phyloP scores from a whole-genome alignment of 2,888 invertebrate species.

The Oscheius sp. region DNA sequence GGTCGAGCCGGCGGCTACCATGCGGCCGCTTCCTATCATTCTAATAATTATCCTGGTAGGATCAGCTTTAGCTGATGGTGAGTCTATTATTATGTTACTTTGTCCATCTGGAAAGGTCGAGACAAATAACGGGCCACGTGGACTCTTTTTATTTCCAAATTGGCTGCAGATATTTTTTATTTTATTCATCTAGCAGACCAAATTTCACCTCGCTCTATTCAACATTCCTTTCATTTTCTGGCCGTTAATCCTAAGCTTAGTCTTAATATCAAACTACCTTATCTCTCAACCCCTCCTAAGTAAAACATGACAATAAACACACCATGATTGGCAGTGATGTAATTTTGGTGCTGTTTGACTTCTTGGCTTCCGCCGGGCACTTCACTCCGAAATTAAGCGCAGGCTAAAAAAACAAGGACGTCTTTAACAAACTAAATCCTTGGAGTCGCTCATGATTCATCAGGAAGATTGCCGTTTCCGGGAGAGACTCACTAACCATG shows the following conservation, averaged over 20 bases:
- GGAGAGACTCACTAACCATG: background rate
- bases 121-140: too few species aligned
- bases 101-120: too few species aligned
- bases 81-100: background rate
- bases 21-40: conserved; percentile 25
- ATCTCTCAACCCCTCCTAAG: conserved; percentile 4
- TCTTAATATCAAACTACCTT: conserved; percentile 9
- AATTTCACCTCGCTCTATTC: background rate
- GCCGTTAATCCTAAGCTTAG: conserved; percentile 5
- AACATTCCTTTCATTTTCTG: conserved; percentile 21
- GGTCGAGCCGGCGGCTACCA: conserved; percentile 31
- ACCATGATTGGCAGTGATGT: too few species aligned
- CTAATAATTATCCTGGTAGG: conserved; percentile 23
- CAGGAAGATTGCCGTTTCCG: background rate
- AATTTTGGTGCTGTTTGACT: conserved; percentile 25
- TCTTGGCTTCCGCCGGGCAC: conserved; percentile 26
- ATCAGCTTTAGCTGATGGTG: conserved; percentile 7
- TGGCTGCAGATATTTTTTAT: background rate
- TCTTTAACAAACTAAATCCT: conserved; percentile 5
- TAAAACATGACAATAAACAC: too few species aligned
- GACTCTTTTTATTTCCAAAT: background rate
- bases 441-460: conserved; percentile 6
- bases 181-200: too few species aligned
- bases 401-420: conserved; percentile 12
- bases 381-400: conserved; percentile 31